Percentiles rank a stretch among this genome's conserved stretches.
These are phyloP conservation scores for Eretmocerus hayati DNA, from an alignment of 2,888 invertebrate genomes.

Conservation along the genomic window DNA sequence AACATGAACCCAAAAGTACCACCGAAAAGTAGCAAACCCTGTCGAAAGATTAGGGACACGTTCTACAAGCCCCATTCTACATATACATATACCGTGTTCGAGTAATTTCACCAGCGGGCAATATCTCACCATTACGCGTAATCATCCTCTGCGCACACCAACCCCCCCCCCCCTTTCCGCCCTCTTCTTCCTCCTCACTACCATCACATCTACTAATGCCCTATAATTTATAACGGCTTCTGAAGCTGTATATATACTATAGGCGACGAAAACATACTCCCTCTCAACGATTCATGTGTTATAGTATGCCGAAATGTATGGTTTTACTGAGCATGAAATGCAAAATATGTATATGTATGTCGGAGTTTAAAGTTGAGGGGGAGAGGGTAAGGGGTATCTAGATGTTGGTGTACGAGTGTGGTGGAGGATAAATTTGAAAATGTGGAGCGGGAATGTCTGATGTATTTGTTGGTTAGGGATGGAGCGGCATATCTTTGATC, in stretches of 20 bases:
- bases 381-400: slow-evolving; percentile 19
- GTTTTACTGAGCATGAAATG: too few relatives aligned
- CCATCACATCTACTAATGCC: too few relatives aligned
- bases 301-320: too few relatives aligned
- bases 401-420: too few relatives aligned
- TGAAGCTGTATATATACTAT: too few relatives aligned
- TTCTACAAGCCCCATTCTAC: slow-evolving; percentile 31
- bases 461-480: too few relatives aligned
- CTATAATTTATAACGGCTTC: slow-evolving; percentile 46
- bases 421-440: slow-evolving; percentile 38
- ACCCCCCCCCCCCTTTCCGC: slow-evolving; percentile 9
- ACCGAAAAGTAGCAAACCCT: slow-evolving; percentile 45
- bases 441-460: slow-evolving; percentile 28
- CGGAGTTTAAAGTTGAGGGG: slow-evolving; percentile 42
- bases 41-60: slow-evolving; percentile 40
- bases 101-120: slow-evolving; percentile 44
- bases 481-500: too few relatives aligned
- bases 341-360: slow-evolving; percentile 37
- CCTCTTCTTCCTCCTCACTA: slow-evolving; percentile 23
- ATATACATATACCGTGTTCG: slow-evolving; percentile 44
- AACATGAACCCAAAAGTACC: too few relatives aligned
- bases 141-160: slow-evolving; percentile 46
- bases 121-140: slow-evolving; percentile 49
- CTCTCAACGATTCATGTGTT: not conserved
- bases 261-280: slow-evolving; percentile 19